phyloP scores from a whole-genome alignment of 2,113 vertebrate genomes.

The Todiramphus chloris region DNA sequence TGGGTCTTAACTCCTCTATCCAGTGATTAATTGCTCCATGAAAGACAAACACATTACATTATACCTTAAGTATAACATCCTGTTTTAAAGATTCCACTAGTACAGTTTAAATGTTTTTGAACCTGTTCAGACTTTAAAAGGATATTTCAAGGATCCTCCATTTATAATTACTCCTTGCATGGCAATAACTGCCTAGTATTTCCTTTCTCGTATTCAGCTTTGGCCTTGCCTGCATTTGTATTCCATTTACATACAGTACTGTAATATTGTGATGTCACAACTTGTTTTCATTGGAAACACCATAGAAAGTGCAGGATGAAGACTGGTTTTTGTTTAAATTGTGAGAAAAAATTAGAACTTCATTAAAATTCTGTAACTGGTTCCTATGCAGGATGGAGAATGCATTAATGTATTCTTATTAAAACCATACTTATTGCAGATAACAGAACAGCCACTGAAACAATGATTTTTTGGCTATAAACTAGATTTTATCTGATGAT shows the following conservation, averaged over 20 bases:
- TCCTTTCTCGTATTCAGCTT: not conserved
- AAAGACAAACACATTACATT: conserved; percentile 66
- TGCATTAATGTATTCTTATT: not conserved
- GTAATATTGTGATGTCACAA: not conserved
- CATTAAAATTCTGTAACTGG: not conserved
- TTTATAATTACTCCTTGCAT: not conserved
- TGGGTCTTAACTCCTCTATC: conserved; percentile 55
- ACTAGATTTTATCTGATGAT: not conserved
- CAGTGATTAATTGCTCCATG: conserved; percentile 55
- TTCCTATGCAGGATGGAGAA: not conserved
- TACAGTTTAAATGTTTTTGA: conserved; percentile 36
- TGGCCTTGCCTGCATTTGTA: not conserved
- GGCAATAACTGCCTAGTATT: not conserved
- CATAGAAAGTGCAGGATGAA: not conserved
- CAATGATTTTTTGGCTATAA: not conserved
- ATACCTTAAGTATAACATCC: conserved; percentile 59
- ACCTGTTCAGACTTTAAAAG: conserved; percentile 28
- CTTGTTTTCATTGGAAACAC: not conserved
- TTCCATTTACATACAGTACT: not conserved
- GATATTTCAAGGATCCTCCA: not conserved
- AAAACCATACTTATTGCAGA: not conserved
- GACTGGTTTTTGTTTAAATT: not conserved
- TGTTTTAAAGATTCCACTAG: conserved; percentile 61
- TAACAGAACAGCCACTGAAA: not conserved
- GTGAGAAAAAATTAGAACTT: not conserved